A percentile compares a stretch with the other conserved stretches of the same genome.
Conservation (phyloP, 1,140 invertebrate genomes). For the Holcopasites calliopsidis region DNA sequence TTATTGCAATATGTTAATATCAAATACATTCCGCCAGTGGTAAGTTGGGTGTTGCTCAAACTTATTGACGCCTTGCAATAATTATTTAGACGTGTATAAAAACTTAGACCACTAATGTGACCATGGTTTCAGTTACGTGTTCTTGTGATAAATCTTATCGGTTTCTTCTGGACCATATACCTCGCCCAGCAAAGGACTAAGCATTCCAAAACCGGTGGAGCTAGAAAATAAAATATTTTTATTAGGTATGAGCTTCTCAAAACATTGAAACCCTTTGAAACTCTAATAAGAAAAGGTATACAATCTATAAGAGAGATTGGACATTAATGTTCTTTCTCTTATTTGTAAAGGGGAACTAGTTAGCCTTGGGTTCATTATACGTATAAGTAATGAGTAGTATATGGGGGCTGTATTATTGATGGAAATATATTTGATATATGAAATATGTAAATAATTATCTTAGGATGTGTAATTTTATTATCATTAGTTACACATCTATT, state of each 20-base stretch:
- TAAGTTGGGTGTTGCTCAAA: slow-evolving; percentile 66
- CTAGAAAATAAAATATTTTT: slow-evolving; percentile 25
- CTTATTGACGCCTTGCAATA: not conserved
- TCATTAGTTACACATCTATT: not conserved
- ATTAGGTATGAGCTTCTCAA: too few species aligned
- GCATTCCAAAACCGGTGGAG: slow-evolving; percentile 31
- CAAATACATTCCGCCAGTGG: slow-evolving; percentile 85
- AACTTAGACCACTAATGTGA: slow-evolving; percentile 12
- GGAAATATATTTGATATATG: not conserved
- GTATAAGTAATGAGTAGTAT: not conserved
- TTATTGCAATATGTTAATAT: slow-evolving; percentile 86
- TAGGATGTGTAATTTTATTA: not conserved
- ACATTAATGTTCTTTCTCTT: too few species aligned
- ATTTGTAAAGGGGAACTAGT: too few species aligned
- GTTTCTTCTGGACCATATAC: slow-evolving; percentile 86
- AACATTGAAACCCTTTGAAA: too few species aligned
- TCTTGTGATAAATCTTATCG: slow-evolving; percentile 84
- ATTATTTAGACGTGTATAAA: not conserved
- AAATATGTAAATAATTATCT: slow-evolving; percentile 29
- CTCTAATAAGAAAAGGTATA: too few species aligned
- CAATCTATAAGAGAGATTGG: too few species aligned
- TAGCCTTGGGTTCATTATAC: not conserved
- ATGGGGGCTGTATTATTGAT: slow-evolving; percentile 1
- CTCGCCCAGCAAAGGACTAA: slow-evolving; percentile 81
- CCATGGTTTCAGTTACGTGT: slow-evolving; percentile 82